Base-by-base conservation (phyloP, 2,888 invertebrate species). In the Sclerodermus sp. region DNA sequence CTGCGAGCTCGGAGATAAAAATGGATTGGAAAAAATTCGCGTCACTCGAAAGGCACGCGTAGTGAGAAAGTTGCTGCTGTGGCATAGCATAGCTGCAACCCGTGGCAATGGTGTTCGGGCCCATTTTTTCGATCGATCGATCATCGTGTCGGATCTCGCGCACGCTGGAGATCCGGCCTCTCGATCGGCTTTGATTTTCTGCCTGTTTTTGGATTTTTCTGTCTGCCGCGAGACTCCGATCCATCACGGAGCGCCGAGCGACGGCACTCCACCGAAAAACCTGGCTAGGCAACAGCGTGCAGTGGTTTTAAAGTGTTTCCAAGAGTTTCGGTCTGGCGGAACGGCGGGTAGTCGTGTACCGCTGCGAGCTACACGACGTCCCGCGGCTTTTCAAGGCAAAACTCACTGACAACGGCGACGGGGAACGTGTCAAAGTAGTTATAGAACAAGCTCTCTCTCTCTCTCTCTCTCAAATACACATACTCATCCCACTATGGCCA, bases 341-440 rank as follows among this genome's bases (percentile, higher is more conserved):
- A 32, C 46, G 38, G 39, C 10, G 42, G 52, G 18, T 36, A 38
- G 34, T 42, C 46, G 42, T 58, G 56, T 51, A 65, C 66, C 58
- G 68, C 72, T 68, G 71, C 48, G 64, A 58, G 64, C 55, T 67
- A 72, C 70, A 68, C 62, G 75, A 64, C 67, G 58, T 68, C 76
- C 76, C 69, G 75, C 67, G 64, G 77, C 53, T 71, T 60, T 63
- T 68, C 64, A 50, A 61, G 70, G 60, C 66, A 67, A 70, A 68
- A 70, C 67, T 69, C 62, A 64, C 70, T 66, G 67, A 71, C 66
- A 68, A 62, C 64, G 64, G 70, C 73, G 68, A 68, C 70, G 64
- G 70, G 62, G 68, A 68, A 73, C 69, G 74, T 74, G 76, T 77
- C 76, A 76, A 77, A 77, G 74, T 75, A 74, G 70, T 66, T 58